These are phyloP conservation scores for Syndactyla subalaris DNA, from an alignment of 2,797 vertebrate genomes.

Conservation along the genomic window DNA sequence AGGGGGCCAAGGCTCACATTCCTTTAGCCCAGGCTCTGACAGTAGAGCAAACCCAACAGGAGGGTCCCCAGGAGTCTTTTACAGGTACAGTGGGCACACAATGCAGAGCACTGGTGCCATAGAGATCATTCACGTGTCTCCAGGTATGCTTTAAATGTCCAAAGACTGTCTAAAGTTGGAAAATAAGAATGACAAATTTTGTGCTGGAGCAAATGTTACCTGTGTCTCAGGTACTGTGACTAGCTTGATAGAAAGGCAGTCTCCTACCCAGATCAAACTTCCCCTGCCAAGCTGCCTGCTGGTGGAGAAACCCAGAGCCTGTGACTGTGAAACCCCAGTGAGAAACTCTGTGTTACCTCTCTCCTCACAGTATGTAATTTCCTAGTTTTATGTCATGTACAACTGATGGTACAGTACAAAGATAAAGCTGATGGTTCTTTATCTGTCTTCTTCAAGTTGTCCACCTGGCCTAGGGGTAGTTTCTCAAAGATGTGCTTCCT, in stretches of 20 bases:
- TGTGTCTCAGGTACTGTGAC: background rate
- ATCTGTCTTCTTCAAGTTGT: background rate
- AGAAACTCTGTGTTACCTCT: background rate
- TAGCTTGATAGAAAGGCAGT: background rate
- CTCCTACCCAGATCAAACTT: background rate
- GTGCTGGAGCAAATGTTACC: background rate
- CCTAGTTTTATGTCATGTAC: background rate
- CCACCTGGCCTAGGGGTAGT: background rate
- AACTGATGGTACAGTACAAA: background rate
- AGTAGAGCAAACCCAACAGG: background rate
- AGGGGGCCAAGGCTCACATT: background rate
- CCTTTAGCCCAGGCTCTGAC: background rate
- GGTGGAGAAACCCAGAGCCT: background rate
- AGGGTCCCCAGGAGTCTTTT: background rate
- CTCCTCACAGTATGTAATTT: background rate
- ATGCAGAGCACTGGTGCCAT: accelerated
- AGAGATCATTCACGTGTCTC: background rate
- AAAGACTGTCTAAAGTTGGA: background rate
- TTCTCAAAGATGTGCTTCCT: background rate
- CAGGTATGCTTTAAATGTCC: background rate
- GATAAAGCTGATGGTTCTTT: background rate
- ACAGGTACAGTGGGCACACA: too few relatives aligned
- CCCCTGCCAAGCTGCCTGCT: background rate
- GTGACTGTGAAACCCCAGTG: background rate
- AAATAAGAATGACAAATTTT: background rate